These are phyloP conservation scores for Speoplatyrhinus poulsoni DNA, from an alignment of 2,113 vertebrate genomes.

Conservation along the genomic window DNA sequence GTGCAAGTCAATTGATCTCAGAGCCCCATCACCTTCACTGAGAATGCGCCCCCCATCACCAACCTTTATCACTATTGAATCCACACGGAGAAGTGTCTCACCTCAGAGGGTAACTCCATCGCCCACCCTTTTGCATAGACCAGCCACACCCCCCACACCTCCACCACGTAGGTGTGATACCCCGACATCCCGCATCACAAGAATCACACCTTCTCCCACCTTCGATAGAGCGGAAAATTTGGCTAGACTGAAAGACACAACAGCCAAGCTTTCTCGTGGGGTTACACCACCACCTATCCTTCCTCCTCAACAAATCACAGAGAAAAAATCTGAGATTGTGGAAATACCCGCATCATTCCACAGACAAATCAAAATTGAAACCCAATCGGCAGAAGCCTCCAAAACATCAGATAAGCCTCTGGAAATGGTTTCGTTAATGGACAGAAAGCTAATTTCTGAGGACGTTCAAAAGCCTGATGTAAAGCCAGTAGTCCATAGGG, in stretches of 20 bases:
- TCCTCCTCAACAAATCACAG: conserved; percentile 63
- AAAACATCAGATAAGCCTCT: conserved; percentile 33
- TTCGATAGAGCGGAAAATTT: conserved; percentile 82
- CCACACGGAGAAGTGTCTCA: conserved; percentile 75
- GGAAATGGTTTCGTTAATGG: conserved; percentile 10
- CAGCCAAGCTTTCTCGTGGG: conserved; percentile 80
- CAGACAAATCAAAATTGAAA: conserved; percentile 82
- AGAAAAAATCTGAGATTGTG: conserved; percentile 83
- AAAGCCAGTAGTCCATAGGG: conserved; percentile 10
- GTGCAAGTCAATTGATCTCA: conserved; percentile 60
- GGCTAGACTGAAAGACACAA: conserved; percentile 83
- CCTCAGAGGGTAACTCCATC: conserved; percentile 72
- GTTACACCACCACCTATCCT: conserved; percentile 62
- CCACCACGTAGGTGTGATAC: conserved; percentile 71
- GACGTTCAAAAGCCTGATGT: conserved; percentile 19
- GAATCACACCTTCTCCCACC: conserved; percentile 76
- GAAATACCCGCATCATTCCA: conserved; percentile 82
- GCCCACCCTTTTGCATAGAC: conserved; percentile 69
- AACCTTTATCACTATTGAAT: conserved; percentile 87
- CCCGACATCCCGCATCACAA: conserved; percentile 69
- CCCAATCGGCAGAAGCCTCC: conserved; percentile 55
- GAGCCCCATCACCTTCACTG: conserved; percentile 71
- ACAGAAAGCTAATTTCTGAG: conserved; percentile 13
- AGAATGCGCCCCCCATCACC: conserved; percentile 83
- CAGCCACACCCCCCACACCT: conserved; percentile 69